Conservation (phyloP, 1,140 invertebrate species). For the Portunus trituberculatus region DNA sequence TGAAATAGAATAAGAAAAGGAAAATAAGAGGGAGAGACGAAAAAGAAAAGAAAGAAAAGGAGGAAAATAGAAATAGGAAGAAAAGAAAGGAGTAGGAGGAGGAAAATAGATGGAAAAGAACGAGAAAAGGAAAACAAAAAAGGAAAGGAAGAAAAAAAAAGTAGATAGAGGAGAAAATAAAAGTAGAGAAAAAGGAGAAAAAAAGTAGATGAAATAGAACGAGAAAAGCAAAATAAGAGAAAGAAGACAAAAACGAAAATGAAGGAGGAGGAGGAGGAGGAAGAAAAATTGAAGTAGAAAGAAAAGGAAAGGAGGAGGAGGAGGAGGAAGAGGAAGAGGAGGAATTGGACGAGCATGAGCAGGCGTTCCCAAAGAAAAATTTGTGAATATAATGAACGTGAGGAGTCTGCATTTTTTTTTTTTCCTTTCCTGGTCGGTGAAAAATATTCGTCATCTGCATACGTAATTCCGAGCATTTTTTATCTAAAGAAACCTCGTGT, state of each 20-base stretch:
- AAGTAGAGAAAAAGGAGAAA: too few species aligned
- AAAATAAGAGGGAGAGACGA: neutral
- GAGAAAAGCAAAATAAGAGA: too few species aligned
- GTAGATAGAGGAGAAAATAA: too few species aligned
- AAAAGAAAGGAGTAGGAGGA: neutral
- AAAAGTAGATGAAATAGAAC: too few species aligned
- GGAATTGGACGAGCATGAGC: neutral
- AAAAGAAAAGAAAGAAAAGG: neutral
- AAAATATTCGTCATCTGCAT: neutral
- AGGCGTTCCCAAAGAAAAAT: neutral
- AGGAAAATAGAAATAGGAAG: neutral
- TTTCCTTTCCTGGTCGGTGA: too few species aligned
- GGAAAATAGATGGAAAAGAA: neutral
- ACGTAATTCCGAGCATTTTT: neutral
- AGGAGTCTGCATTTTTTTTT: too few species aligned
- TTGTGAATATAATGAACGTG: neutral
- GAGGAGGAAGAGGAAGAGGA: neutral
- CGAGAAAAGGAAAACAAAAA: neutral
- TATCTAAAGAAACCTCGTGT: neutral
- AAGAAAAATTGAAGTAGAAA: too few species aligned
- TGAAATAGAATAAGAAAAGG: neutral
- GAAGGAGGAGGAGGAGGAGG: too few species aligned
- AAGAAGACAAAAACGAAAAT: too few species aligned
- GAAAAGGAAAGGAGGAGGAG: neutral
- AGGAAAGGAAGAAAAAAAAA: neutral